Evolutionary conservation across 2,797 vertebrate genomes (phyloP), one percentile per base, ranked within the genome.

Genomic region (Fringilla coelebs): DNA sequence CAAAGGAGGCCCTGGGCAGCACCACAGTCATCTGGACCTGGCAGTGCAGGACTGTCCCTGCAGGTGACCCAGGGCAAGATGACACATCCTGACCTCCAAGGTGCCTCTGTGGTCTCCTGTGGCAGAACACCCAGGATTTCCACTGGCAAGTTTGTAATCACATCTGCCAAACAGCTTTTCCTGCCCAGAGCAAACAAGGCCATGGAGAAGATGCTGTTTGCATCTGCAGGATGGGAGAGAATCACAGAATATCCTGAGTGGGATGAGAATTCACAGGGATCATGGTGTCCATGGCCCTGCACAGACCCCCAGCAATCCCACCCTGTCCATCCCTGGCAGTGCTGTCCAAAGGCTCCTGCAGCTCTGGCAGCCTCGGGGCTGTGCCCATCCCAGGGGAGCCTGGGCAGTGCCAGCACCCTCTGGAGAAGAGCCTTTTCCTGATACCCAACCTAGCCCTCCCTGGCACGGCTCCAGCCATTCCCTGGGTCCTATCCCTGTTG

Each of bases 291-390:
- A 25, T 31, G 17, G 0, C 9, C 6, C 41, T 48, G 31, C 34
- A 10, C 40, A 62, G 12, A 36, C 52, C 28, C 18, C 36, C 26
- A 36, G 1, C 31, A 67, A 32, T 4, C 26, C 26, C 82, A 48
- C 32, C 20, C 15, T 40, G 19, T 2, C 15, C 68, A 46, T 55
- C 41, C 22, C 51, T 65, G 43, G 2, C 1, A 21, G 34, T 1
- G 0, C 0, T 73, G 34, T 21, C 70, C 51, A 57, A 66, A 7
- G 0, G 1, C 20, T 49, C 32, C 43, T 48, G 28, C 28, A 72
- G 28, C 17, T 72, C 48, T 38, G 67, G 21, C 40, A 71, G 78
- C 36, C 36, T 20, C 0, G 3, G 19, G 10, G 1, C 1, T 0
- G 16, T 26, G 38, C 1, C 17, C 38, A 45, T 41, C 38, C 57